These are phyloP conservation scores for Phortica magna DNA, from an alignment of 2,888 invertebrate genomes.

Conservation along the genomic window DNA sequence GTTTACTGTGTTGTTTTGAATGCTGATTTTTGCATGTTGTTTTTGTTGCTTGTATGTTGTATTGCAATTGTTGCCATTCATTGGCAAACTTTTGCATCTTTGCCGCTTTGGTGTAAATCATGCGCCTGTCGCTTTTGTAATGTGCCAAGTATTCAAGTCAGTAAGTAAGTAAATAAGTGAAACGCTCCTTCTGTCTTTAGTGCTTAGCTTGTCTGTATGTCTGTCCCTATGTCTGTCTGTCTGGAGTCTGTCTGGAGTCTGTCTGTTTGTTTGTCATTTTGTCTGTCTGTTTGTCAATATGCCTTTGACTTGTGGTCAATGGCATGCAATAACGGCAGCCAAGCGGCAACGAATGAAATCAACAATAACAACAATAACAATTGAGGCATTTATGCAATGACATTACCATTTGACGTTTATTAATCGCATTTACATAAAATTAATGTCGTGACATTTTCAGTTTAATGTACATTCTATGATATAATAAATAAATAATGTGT, in stretches of 20 bases:
- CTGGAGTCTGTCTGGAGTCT: neutral
- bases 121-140: conserved; percentile 32
- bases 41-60: neutral
- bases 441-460: conserved; percentile 71
- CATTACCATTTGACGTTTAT: conserved; percentile 16
- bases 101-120: conserved; percentile 39
- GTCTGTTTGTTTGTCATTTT: neutral
- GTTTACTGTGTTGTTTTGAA: neutral
- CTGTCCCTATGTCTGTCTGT: neutral
- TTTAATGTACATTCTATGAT: conserved; percentile 62
- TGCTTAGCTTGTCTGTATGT: conserved; percentile 24
- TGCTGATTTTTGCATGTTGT: neutral
- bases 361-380: conserved; percentile 45
- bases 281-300: conserved; percentile 26
- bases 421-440: conserved; percentile 50
- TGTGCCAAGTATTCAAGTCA: neutral
- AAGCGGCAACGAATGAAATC: conserved; percentile 37
- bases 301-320: conserved; percentile 35
- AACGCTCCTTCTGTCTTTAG: conserved; percentile 43
- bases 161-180: conserved; percentile 13
- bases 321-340: conserved; percentile 40
- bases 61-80: conserved; percentile 20
- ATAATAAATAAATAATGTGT: conserved; percentile 63
- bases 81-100: conserved; percentile 23
- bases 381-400: conserved; percentile 58